Evolutionary conservation across 2,797 vertebrate species (phyloP).

Genomic region (Spondyliosoma cantharus): DNA sequence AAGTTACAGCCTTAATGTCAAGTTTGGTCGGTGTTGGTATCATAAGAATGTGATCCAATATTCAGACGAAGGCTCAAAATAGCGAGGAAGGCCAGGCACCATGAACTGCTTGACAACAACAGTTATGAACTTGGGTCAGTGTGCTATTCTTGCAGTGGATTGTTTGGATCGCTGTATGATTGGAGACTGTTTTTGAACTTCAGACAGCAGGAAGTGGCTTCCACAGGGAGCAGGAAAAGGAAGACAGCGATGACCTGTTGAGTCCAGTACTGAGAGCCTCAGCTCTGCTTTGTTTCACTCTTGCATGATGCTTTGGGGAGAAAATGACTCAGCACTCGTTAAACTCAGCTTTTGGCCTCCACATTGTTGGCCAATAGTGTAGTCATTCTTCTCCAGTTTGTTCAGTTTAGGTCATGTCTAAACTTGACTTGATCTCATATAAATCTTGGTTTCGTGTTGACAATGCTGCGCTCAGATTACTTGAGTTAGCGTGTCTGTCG

Average conservation of each 20-base stretch:
- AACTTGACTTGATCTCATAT: conserved; percentile 63
- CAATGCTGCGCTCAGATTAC: conserved; percentile 16
- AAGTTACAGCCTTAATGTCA: neutral
- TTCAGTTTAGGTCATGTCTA: conserved; percentile 53
- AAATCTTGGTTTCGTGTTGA: conserved; percentile 36
- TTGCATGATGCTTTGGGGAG: conserved; percentile 27
- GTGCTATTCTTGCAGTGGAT: conserved; percentile 73
- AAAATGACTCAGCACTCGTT: conserved; percentile 52
- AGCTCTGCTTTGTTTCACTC: conserved; percentile 28
- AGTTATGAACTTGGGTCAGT: conserved; percentile 44
- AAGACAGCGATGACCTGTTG: conserved; percentile 32
- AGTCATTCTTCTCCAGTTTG: conserved; percentile 16
- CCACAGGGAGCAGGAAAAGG: conserved; percentile 7
- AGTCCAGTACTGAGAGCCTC: conserved; percentile 16
- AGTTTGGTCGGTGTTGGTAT: neutral
- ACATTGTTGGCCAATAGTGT: conserved; percentile 7
- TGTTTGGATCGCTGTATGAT: conserved; percentile 55
- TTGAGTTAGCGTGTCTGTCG: neutral
- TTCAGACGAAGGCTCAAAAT: conserved; percentile 45
- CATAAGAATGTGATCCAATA: conserved; percentile 22
- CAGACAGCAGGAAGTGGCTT: conserved; percentile 61
- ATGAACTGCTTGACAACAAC: conserved; percentile 72
- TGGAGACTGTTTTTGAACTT: conserved; percentile 52
- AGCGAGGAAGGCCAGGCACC: conserved; percentile 25
- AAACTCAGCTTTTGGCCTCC: conserved; percentile 40